Conservation (phyloP, 2,113 vertebrate genomes). For the Elephantulus edwardii region DNA sequence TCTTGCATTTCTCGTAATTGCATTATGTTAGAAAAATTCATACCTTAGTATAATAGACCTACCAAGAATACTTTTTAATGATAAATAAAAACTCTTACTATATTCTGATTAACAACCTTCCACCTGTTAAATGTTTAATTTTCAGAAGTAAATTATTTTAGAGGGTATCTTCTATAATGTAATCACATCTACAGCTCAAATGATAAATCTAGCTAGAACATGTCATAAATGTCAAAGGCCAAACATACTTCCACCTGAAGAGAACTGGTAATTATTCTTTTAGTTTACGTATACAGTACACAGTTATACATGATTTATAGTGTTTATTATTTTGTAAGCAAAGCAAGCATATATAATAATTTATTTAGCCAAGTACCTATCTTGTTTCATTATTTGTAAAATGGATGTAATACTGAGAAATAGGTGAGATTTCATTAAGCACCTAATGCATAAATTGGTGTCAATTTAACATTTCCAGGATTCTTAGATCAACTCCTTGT, state of each 20-base stretch:
- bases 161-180: neutral
- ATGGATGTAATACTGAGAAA: neutral
- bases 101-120: neutral
- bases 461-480: neutral
- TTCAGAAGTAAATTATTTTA: neutral
- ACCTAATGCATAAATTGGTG: neutral
- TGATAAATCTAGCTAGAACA: neutral
- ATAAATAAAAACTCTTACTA: neutral
- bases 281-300: too few relatives aligned
- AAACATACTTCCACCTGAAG: conserved; percentile 7
- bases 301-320: too few relatives aligned
- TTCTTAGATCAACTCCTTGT: neutral
- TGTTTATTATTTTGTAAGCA: too few relatives aligned
- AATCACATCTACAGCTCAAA: neutral
- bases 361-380: too few relatives aligned
- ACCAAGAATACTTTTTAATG: neutral
- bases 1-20: too few relatives aligned
- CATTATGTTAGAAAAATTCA: too few relatives aligned
- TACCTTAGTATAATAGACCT: too few relatives aligned
- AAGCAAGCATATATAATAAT: too few relatives aligned
- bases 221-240: neutral
- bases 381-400: neutral
- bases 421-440: neutral
- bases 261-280: neutral
- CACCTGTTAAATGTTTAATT: neutral